phyloP scores from a whole-genome alignment of 2,888 invertebrate species.

The Idaea straminata region DNA sequence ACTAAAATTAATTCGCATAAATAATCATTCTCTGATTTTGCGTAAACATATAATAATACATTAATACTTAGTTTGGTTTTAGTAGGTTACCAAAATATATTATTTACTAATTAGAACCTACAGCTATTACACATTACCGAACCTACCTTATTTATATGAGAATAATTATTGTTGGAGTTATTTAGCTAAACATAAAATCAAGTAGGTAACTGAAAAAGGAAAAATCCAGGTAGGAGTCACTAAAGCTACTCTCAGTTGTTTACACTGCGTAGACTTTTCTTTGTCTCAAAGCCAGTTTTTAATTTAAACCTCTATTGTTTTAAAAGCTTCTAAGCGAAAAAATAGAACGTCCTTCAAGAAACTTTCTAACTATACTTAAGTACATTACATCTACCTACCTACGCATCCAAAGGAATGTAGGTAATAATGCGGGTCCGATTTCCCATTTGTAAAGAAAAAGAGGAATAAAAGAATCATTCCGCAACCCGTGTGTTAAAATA shows the following conservation, averaged over 20 bases:
- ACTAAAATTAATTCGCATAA: too few relatives aligned
- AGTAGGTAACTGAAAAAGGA: conserved; percentile 15
- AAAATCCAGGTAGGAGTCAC: conserved; percentile 14
- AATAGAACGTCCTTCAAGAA: conserved; percentile 26
- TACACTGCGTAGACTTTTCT: conserved; percentile 20
- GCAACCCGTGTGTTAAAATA: conserved; percentile 46
- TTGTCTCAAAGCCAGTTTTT: conserved; percentile 29
- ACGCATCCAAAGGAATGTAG: conserved; percentile 15
- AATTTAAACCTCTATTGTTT: conserved; percentile 22
- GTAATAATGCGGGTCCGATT: conserved; percentile 55
- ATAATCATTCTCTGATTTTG: too few relatives aligned
- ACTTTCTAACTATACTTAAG: conserved; percentile 21
- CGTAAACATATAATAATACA: too few relatives aligned
- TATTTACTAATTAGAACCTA: too few relatives aligned
- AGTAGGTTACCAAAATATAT: too few relatives aligned
- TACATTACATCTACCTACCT: conserved; percentile 4
- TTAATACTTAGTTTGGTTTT: too few relatives aligned
- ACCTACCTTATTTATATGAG: too few relatives aligned
- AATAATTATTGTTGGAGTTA: too few relatives aligned
- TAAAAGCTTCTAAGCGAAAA: conserved; percentile 23
- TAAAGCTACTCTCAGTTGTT: conserved; percentile 18
- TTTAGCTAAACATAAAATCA: neutral
- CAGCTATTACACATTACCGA: too few relatives aligned
- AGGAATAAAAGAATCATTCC: conserved; percentile 43
- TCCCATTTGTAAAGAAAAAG: conserved; percentile 57